phyloP scores from a whole-genome alignment of 1,140 invertebrate genomes.

The Heliconius congener region DNA sequence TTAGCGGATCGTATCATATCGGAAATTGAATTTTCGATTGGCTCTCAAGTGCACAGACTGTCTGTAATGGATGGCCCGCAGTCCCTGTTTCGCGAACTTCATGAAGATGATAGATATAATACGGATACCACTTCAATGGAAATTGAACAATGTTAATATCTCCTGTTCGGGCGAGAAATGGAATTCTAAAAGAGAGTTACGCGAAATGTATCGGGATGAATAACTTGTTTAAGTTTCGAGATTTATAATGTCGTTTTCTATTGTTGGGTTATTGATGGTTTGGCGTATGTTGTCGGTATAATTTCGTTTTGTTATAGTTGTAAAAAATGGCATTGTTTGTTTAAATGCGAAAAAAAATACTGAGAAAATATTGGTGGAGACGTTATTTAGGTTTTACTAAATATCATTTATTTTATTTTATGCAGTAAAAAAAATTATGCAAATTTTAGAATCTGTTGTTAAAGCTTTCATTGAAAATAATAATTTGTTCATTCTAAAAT shows the following conservation, averaged over 20 bases:
- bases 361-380: too few relatives aligned
- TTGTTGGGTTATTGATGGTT: slow-evolving; percentile 7
- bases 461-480: background rate
- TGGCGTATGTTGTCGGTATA: background rate
- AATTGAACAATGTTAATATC: slow-evolving; percentile 34
- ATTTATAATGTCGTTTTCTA: slow-evolving; percentile 6
- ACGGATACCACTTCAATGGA: slow-evolving; percentile 36
- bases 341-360: too few relatives aligned
- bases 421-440: background rate
- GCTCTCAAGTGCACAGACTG: slow-evolving; percentile 54
- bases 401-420: too few relatives aligned
- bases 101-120: slow-evolving; percentile 59
- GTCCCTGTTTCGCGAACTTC: slow-evolving; percentile 50
- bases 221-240: slow-evolving; percentile 11
- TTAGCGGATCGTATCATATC: slow-evolving; percentile 62
- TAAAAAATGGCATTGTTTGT: background rate
- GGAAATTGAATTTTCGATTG: slow-evolving; percentile 73
- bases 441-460: background rate
- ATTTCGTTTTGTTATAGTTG: background rate
- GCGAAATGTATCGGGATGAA: background rate
- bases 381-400: too few relatives aligned
- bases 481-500: background rate
- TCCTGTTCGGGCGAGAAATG: slow-evolving; percentile 15
- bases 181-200: slow-evolving; percentile 18
- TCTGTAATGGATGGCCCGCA: slow-evolving; percentile 59